Base-by-base conservation (phyloP, 1,140 invertebrate species). In the Temnothorax nylanderi region DNA sequence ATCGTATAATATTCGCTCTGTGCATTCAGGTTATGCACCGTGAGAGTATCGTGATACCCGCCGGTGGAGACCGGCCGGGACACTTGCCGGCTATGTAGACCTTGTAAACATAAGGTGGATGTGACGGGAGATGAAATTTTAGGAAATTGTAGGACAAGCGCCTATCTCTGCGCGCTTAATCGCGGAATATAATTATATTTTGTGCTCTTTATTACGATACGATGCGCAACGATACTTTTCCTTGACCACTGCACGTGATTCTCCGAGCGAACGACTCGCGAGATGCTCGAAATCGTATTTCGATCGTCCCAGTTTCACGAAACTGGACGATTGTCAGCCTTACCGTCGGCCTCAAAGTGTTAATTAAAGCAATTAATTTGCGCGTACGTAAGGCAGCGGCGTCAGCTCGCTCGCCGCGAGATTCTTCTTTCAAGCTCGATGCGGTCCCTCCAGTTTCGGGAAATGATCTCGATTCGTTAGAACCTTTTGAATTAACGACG, bases 391-490 rank as follows among this genome's bases (percentile, higher is more conserved):
- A 69, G 34, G 37, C 65, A 47, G 13, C 41, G 10, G 10, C 18
- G 6, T 56, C 54, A 76, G 21, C 26, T 58, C 26, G 80, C n/a
- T 75, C 16, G 64, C 13, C 32, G 37, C 54, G 47, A 69, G 56
- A 51, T 84, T 65, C 74, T 75, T 60, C 4, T n/a, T n/a, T n/a
- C 54, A 16, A 47, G 69, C 80, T 56, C 54, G 54, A 32, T n/a
- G 78, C 21, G 62, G 54, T 80, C 32, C 60, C 7, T 60, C 58
- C 75, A 47, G 21, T 84, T 91, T 84, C 56, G 87, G 72, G 56
- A 91, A 90, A 90, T 88, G 81, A 34, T 90, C 76, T 89, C 87
- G 88, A 91, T 90, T 89, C 90, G 72, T 92, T 90, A 88, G 87
- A 92, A 65, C 72, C 51, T 86, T 69, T 75, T 72, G 87, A 72